Evolutionary conservation across 2,113 vertebrate genomes (phyloP).

Genomic region (Callospermophilus lateralis): DNA sequence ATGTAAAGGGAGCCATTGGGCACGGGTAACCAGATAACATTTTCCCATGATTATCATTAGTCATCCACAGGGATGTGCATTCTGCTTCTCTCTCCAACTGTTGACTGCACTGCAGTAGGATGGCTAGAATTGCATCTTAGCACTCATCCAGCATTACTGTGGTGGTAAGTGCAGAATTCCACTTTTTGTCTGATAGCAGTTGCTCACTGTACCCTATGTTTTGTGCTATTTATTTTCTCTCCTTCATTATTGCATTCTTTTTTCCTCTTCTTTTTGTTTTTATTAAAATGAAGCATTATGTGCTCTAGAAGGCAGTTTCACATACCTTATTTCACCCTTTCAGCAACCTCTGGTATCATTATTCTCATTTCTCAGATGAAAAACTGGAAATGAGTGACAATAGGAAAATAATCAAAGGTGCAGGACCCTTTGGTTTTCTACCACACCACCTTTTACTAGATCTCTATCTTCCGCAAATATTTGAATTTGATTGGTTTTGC

Average conservation of each 20-base stretch:
- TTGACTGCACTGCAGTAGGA: neutral
- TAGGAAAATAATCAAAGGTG: accelerated
- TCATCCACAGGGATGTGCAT: neutral
- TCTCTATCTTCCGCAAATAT: neutral
- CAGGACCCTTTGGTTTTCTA: neutral
- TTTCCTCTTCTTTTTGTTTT: neutral
- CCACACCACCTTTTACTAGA: accelerated
- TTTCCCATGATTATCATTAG: neutral
- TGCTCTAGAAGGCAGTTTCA: neutral
- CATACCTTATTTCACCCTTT: neutral
- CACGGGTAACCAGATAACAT: neutral
- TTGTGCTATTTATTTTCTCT: neutral
- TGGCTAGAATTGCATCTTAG: neutral
- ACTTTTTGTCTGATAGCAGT: neutral
- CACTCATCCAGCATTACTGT: accelerated
- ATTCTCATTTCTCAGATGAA: neutral
- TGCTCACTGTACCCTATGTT: neutral
- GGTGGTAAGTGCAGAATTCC: accelerated
- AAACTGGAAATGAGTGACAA: neutral
- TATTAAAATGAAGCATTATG: neutral
- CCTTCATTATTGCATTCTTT: neutral
- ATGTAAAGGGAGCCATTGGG: neutral
- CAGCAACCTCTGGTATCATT: neutral
- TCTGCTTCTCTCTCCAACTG: neutral
- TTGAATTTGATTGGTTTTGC: neutral